phyloP scores from a whole-genome alignment of 1,140 invertebrate genomes.

The Vanessa atalanta region DNA sequence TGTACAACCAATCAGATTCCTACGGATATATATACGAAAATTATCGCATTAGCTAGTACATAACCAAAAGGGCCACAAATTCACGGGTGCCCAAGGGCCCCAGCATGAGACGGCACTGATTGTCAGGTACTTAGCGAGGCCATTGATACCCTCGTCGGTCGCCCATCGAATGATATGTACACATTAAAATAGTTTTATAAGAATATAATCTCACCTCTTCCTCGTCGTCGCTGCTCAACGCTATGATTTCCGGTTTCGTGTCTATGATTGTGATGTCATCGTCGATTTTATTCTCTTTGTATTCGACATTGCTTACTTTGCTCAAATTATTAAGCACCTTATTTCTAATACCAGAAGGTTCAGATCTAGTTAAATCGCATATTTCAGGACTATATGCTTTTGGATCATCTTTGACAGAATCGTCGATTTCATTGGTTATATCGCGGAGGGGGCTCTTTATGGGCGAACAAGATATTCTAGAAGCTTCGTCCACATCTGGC shows the following conservation, averaged over 20 bases:
- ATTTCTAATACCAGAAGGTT: conserved; percentile 27
- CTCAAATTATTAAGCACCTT: conserved; percentile 37
- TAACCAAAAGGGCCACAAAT: too few species aligned
- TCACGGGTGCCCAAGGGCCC: too few species aligned
- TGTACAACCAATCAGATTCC: too few species aligned
- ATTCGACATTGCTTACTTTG: conserved; percentile 13
- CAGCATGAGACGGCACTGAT: too few species aligned
- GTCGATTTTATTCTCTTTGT: conserved; percentile 56
- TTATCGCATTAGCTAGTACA: too few species aligned
- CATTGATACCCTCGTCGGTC: too few species aligned
- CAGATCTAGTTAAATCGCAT: conserved; percentile 40
- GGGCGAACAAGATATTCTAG: conserved; percentile 61
- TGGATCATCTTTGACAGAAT: conserved; percentile 28
- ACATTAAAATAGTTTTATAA: neutral
- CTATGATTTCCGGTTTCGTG: conserved; percentile 60
- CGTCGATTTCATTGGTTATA: conserved; percentile 52
- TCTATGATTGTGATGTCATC: conserved; percentile 70
- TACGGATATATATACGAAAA: too few species aligned
- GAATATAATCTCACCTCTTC: conserved; percentile 52
- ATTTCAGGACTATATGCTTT: conserved; percentile 26
- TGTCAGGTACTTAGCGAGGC: too few species aligned
- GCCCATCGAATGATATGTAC: too few species aligned
- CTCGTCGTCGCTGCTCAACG: conserved; percentile 72
- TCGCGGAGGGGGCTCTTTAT: conserved; percentile 58
- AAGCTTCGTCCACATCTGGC: conserved; percentile 38